A percentile compares a stretch with the other conserved stretches of the same genome.
Conservation (phyloP, 2,113 vertebrate genomes). For the Sakesphorus luctuosus region DNA sequence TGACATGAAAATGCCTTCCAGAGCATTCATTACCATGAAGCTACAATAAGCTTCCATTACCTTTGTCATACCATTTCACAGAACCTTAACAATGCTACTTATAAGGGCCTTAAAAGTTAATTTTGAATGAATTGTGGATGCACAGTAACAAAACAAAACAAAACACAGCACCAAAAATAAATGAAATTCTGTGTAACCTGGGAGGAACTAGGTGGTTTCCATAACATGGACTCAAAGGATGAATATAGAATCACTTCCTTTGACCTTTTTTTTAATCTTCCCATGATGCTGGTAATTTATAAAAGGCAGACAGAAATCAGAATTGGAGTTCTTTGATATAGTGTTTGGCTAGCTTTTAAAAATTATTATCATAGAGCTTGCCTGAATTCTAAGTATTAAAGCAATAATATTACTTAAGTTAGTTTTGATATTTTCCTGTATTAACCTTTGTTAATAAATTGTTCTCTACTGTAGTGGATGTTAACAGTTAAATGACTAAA, state of each 20-base stretch:
- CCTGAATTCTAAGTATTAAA: background rate
- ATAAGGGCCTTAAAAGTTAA: background rate
- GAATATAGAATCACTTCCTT: background rate
- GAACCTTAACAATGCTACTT: background rate
- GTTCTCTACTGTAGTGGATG: background rate
- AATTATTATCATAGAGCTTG: rapidly evolving
- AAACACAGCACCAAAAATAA: background rate
- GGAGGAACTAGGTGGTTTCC: background rate
- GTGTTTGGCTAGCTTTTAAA: background rate
- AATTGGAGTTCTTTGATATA: background rate
- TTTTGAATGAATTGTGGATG: background rate
- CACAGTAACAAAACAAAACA: background rate
- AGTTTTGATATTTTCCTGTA: background rate
- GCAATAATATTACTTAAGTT: background rate
- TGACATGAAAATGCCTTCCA: background rate
- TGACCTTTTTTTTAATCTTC: background rate
- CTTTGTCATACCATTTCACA: background rate
- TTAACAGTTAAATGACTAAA: background rate
- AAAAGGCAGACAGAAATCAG: background rate
- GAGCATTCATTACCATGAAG: background rate
- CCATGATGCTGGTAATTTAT: background rate
- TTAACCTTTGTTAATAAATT: background rate
- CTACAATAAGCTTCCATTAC: background rate
- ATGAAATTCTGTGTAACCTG: background rate
- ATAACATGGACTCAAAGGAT: background rate